phyloP scores from a whole-genome alignment of 2,797 vertebrate genomes.

The Sphaeramia orbicularis region DNA sequence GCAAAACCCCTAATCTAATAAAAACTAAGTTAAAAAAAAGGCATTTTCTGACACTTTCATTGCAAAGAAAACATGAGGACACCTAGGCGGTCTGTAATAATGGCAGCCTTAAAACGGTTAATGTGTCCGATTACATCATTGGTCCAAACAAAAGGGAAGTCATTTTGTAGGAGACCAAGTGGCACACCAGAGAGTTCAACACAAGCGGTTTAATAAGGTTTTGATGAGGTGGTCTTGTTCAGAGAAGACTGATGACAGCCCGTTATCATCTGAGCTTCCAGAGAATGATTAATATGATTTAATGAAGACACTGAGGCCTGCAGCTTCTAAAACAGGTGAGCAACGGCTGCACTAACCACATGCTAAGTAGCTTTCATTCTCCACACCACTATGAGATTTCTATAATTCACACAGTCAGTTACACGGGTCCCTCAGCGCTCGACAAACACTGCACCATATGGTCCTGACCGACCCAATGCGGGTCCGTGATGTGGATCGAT shows the following conservation, averaged over 20 bases:
- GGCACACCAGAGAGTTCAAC: slow-evolving; percentile 19
- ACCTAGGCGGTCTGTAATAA: too few relatives aligned
- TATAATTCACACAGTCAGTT: slow-evolving; percentile 58
- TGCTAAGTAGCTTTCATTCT: slow-evolving; percentile 34
- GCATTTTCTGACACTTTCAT: too few relatives aligned
- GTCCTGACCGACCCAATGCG: slow-evolving; percentile 37
- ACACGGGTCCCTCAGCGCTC: slow-evolving; percentile 38
- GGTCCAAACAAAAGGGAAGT: slow-evolving; percentile 5
- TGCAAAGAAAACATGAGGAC: too few relatives aligned
- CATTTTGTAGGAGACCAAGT: slow-evolving; percentile 22
- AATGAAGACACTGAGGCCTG: slow-evolving; percentile 32
- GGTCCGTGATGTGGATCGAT: slow-evolving; percentile 25
- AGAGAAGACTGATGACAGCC: slow-evolving; percentile 44
- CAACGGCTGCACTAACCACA: slow-evolving; percentile 28
- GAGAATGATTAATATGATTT: slow-evolving; percentile 45
- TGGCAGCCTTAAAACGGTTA: too few relatives aligned
- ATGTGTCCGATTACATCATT: too few relatives aligned
- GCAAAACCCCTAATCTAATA: too few relatives aligned
- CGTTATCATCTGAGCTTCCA: slow-evolving; percentile 38
- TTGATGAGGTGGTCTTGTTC: slow-evolving; percentile 46
- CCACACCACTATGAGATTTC: slow-evolving; percentile 15
- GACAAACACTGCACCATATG: slow-evolving; percentile 51
- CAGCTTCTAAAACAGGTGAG: slow-evolving; percentile 48
- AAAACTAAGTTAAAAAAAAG: too few relatives aligned
- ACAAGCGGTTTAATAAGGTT: slow-evolving; percentile 23